A percentile compares a stretch with the other conserved stretches of the same genome.
Evolutionary conservation across 2,888 invertebrate genomes (phyloP).

Genomic region (Stenotaenia linearis): DNA sequence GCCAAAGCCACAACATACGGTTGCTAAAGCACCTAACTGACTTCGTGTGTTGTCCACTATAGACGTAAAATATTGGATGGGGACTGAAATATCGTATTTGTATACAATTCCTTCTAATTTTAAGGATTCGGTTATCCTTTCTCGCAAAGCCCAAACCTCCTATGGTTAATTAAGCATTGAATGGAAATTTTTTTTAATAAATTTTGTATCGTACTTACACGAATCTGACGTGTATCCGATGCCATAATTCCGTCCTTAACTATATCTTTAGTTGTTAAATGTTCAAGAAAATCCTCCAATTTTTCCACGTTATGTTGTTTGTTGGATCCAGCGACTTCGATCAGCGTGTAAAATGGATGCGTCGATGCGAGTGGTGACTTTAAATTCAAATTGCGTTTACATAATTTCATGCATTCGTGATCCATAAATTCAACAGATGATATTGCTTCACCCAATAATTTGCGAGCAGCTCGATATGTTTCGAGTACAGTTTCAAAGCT

Average conservation of each 20-base stretch:
- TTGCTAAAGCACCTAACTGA: constrained; percentile 55
- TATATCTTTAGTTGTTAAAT: constrained; percentile 62
- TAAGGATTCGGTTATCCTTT: constrained; percentile 72
- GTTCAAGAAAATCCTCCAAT: constrained; percentile 67
- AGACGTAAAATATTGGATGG: constrained; percentile 73
- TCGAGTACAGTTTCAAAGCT: constrained; percentile 72
- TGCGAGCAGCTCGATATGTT: constrained; percentile 67
- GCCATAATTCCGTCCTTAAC: constrained; percentile 79
- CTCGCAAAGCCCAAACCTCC: constrained; percentile 80
- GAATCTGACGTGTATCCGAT: constrained; percentile 73
- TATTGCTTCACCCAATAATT: constrained; percentile 75
- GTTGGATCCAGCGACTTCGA: constrained; percentile 76
- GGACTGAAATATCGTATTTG: constrained; percentile 93
- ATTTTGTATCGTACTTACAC: constrained; percentile 51
- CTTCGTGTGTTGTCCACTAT: constrained; percentile 66
- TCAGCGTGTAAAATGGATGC: constrained; percentile 71
- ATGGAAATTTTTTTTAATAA: constrained; percentile 27
- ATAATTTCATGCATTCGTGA: constrained; percentile 61
- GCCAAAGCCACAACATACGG: constrained; percentile 77
- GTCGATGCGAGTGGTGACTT: constrained; percentile 47
- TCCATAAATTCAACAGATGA: constrained; percentile 97
- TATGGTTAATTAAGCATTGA: constrained; percentile 42
- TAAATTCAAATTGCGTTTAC: constrained; percentile 58
- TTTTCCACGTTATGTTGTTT: constrained; percentile 81
- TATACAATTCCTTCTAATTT: constrained; percentile 78